Evolutionary conservation across 30 jellyfish, hydroid and myxozoan genomes (phyloP).

Genomic region (Aurelia sp.): DNA sequence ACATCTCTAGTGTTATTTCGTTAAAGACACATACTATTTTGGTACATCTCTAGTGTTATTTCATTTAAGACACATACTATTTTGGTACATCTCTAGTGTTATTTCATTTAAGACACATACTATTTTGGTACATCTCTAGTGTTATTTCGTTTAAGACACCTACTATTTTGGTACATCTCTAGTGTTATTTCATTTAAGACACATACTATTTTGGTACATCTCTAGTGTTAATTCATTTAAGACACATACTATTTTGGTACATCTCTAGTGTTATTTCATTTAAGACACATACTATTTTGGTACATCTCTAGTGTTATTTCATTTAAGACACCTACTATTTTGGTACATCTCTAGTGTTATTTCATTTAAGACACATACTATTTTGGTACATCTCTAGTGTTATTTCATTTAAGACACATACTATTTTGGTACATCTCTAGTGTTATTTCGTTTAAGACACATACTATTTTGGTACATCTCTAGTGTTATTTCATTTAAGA

Average conservation of each 20-base stretch:
- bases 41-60: too few relatives aligned
- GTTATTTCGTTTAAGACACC: constrained; percentile 70
- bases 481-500: constrained; percentile 75
- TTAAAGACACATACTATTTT: constrained; percentile 60
- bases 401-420: constrained; percentile 70
- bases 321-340: constrained; percentile 63
- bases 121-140: too few relatives aligned
- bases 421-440: too few relatives aligned
- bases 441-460: constrained; percentile 74
- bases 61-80: constrained; percentile 66
- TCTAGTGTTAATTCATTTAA: constrained; percentile 72
- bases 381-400: too few relatives aligned
- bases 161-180: constrained; percentile 45
- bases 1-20: constrained; percentile 79
- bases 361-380: constrained; percentile 69
- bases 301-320: too few relatives aligned
- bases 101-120: constrained; percentile 69
- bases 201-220: constrained; percentile 48
- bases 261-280: constrained; percentile 75
- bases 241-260: constrained; percentile 55
- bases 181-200: constrained; percentile 73
- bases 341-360: too few relatives aligned
- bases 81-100: too few relatives aligned
- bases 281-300: constrained; percentile 56
- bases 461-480: constrained; percentile 39